Evolutionary conservation across 2,888 invertebrate species (phyloP).

Genomic region (Limnephilus lunatus): DNA sequence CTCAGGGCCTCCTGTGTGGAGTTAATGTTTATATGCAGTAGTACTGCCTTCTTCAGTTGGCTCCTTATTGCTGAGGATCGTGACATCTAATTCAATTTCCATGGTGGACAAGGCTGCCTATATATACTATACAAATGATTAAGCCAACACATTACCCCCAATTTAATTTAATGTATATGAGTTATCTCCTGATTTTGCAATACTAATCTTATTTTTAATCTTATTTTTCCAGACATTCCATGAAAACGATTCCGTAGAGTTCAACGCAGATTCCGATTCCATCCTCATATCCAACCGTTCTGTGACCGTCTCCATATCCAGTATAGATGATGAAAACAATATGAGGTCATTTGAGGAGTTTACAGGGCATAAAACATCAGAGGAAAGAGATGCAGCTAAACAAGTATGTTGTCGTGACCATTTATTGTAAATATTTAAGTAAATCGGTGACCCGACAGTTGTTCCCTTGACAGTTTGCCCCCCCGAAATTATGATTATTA

Average conservation of each 20-base stretch:
- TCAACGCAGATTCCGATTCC: conserved; percentile 61
- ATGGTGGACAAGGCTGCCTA: too few relatives aligned
- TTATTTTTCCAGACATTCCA: conserved; percentile 59
- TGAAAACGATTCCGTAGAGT: conserved; percentile 63
- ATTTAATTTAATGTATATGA: not conserved
- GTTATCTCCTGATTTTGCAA: not conserved
- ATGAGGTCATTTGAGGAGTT: conserved; percentile 49
- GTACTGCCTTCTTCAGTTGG: too few relatives aligned
- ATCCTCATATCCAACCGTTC: conserved; percentile 61
- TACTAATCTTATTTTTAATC: not conserved
- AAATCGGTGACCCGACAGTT: too few relatives aligned
- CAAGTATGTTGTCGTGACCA: conserved; percentile 22
- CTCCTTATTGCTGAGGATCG: too few relatives aligned
- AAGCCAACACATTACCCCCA: too few relatives aligned
- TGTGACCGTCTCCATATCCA: conserved; percentile 54
- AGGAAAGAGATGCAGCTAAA: conserved; percentile 54
- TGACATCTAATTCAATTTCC: too few relatives aligned
- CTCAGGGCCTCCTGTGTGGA: too few relatives aligned
- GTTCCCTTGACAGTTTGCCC: too few relatives aligned
- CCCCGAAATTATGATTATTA: too few relatives aligned
- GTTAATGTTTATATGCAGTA: too few relatives aligned
- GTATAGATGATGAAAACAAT: conserved; percentile 59
- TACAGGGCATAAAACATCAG: conserved; percentile 55
- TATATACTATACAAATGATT: not conserved
- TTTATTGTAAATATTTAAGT: not conserved